phyloP scores from a whole-genome alignment of 2,888 invertebrate species.

The Diachrysia chrysitis region DNA sequence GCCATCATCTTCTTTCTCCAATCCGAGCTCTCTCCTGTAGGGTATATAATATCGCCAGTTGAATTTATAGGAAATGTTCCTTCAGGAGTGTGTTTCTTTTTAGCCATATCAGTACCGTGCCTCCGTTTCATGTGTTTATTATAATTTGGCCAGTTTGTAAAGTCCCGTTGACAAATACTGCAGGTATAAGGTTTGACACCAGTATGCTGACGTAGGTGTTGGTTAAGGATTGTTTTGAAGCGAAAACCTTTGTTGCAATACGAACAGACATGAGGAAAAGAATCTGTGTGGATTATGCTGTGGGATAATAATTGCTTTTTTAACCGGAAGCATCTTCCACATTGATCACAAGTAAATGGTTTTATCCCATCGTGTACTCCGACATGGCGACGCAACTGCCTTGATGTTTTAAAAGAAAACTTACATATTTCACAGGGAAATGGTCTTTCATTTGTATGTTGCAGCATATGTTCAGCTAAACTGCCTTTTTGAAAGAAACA shows the following conservation, averaged over 20 bases:
- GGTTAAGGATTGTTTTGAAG: constrained; percentile 91
- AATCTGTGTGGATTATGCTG: constrained; percentile 92
- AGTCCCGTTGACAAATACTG: constrained; percentile 90
- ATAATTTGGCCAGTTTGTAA: constrained; percentile 94
- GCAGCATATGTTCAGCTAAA: constrained; percentile 68
- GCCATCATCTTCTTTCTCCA: constrained; percentile 70
- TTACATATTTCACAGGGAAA: constrained; percentile 79
- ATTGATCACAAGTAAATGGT: constrained; percentile 73
- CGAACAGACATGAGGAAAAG: constrained; percentile 91
- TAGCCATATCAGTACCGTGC: constrained; percentile 87
- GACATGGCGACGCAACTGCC: constrained; percentile 68
- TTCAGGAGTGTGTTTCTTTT: constrained; percentile 78
- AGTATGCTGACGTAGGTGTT: constrained; percentile 92
- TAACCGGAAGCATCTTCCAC: constrained; percentile 70
- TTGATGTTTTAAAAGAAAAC: constrained; percentile 68
- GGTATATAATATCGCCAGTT: constrained; percentile 67
- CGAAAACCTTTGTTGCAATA: constrained; percentile 92
- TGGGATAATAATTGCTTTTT: constrained; percentile 88
- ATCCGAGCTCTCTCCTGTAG: constrained; percentile 67
- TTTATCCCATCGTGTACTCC: constrained; percentile 69
- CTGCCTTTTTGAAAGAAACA: constrained; percentile 71
- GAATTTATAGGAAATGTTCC: constrained; percentile 76
- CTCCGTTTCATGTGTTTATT: constrained; percentile 94
- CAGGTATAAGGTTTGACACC: constrained; percentile 92
- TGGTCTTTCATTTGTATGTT: constrained; percentile 73